phyloP scores from a whole-genome alignment of 64 coral and sea anemone species.

The Dendronephthya gigantea region DNA sequence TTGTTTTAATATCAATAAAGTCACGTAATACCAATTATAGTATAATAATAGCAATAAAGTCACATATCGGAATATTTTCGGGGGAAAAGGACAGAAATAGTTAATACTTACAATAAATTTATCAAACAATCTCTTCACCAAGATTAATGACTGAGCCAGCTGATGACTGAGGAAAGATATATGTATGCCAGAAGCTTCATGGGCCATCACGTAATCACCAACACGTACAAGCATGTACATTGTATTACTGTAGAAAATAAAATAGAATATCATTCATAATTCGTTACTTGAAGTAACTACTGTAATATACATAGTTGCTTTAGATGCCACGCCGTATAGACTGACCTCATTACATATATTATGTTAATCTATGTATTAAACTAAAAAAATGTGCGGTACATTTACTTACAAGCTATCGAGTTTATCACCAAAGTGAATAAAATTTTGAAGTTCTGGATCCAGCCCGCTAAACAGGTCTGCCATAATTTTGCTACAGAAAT shows the following conservation, averaged over 20 bases:
- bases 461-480: slow-evolving; percentile 64
- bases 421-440: slow-evolving; percentile 96
- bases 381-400: no score
- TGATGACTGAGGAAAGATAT: slow-evolving; percentile 96
- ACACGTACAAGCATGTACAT: slow-evolving; percentile 99
- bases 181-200: slow-evolving; percentile 73
- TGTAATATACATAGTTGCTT: not conserved
- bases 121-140: slow-evolving; percentile 88
- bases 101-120: slow-evolving; percentile 88
- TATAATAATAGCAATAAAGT: no score
- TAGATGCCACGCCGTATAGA: no score
- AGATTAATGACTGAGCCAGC: slow-evolving; percentile 78
- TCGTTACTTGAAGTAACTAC: not conserved
- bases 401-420: slow-evolving; percentile 86
- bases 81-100: no score
- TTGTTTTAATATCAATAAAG: no score
- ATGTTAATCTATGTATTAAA: no score
- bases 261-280: not conserved
- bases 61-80: no score
- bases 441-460: slow-evolving; percentile 70
- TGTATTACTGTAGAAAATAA: slow-evolving; percentile 54
- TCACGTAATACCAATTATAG: no score
- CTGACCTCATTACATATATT: no score
- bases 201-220: slow-evolving; percentile 88
- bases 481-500: slow-evolving; percentile 76